Percentiles rank a stretch among this genome's conserved stretches.
phyloP scores from a whole-genome alignment of 1,140 invertebrate genomes.

The Cherax destructor region DNA sequence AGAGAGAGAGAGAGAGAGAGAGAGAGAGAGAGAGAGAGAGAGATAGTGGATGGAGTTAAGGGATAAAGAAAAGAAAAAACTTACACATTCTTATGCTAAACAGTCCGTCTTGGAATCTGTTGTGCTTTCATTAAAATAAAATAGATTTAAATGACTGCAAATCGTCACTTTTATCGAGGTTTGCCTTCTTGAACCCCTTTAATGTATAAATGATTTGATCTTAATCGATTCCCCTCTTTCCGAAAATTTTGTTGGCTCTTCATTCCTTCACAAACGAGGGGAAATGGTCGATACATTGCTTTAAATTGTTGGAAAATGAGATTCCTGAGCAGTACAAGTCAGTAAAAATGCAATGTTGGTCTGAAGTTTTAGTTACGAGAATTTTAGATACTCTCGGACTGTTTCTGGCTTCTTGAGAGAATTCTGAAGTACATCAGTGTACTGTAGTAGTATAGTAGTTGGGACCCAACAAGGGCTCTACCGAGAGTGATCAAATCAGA shows the following conservation, averaged over 20 bases:
- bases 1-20: background rate
- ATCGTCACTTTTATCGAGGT: background rate
- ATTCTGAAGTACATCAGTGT: no score
- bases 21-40: conserved; percentile 11
- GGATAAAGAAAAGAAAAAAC: background rate
- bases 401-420: no score
- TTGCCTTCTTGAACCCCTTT: background rate
- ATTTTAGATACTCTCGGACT: no score
- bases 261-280: background rate
- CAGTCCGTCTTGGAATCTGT: background rate
- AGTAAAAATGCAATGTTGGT: no score
- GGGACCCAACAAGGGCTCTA: no score
- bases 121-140: background rate
- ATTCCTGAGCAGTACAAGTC: no score
- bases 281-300: background rate
- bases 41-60: background rate
- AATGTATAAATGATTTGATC: conserved; percentile 3
- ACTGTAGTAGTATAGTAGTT: no score
- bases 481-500: no score
- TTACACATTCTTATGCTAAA: background rate
- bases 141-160: background rate
- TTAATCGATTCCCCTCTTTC: background rate
- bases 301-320: background rate
- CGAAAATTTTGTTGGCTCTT: background rate
- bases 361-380: no score